Evolutionary conservation across 2,888 invertebrate species (phyloP).

Genomic region (Microplitis manilae): DNA sequence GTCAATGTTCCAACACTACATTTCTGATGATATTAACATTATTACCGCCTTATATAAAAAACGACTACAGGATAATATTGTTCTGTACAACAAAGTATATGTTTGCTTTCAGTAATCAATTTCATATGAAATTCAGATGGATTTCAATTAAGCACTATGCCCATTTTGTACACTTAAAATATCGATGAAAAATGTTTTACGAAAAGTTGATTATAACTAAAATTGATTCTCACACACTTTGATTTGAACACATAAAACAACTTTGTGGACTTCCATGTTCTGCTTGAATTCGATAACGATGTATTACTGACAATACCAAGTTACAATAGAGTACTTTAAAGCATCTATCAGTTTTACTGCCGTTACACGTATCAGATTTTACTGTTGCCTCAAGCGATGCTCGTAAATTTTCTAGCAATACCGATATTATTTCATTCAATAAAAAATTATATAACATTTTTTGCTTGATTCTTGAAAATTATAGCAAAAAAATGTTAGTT

Average conservation of each 20-base stretch:
- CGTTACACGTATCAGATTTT: background rate
- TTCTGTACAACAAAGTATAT: background rate
- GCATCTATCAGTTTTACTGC: background rate
- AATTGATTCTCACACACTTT: background rate
- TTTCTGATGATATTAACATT: no score
- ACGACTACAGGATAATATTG: background rate
- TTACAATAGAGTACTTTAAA: background rate
- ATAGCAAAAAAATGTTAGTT: no score
- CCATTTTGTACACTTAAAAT: background rate
- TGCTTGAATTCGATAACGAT: background rate
- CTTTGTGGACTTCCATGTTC: conserved; percentile 8
- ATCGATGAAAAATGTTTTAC: background rate
- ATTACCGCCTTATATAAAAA: background rate
- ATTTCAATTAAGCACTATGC: background rate
- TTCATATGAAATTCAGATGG: background rate
- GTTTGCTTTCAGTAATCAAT: background rate
- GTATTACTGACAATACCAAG: background rate
- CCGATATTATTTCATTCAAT: background rate
- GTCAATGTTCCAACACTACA: no score
- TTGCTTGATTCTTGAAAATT: background rate
- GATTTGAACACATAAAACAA: background rate
- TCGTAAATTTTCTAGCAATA: background rate
- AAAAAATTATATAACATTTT: background rate
- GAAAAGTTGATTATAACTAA: background rate
- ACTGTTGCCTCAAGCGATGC: background rate